A percentile compares a stretch with the other conserved stretches of the same genome.
Conservation (phyloP, 1,140 invertebrate species). For the Conopomorpha cramerella region DNA sequence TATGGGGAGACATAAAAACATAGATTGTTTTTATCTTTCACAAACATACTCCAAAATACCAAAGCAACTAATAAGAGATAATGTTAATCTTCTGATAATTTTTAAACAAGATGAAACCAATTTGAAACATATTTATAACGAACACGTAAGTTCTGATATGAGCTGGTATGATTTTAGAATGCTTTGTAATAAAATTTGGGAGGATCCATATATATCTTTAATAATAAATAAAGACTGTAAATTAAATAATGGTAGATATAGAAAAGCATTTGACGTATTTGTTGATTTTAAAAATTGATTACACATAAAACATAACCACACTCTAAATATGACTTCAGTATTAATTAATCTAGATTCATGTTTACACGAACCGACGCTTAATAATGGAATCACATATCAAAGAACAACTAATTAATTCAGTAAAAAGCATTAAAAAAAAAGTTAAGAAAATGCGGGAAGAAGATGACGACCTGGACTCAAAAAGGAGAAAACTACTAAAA, state of each 20-base stretch:
- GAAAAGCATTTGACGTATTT: constrained; percentile 17
- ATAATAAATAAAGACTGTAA: constrained; percentile 21
- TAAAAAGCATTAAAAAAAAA: constrained; percentile 5
- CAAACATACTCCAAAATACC: constrained; percentile 37
- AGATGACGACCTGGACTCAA: neutral
- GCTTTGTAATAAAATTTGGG: constrained; percentile 25
- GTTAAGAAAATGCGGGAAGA: constrained; percentile 1
- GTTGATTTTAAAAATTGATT: neutral
- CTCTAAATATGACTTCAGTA: constrained; percentile 5
- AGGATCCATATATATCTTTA: constrained; percentile 16
- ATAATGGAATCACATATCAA: too few relatives aligned
- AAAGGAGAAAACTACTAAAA: constrained; percentile 4
- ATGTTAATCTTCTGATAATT: constrained; percentile 31
- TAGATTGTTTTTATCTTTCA: constrained; percentile 29
- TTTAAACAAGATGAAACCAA: constrained; percentile 48
- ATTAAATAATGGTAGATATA: constrained; percentile 19
- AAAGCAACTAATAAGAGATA: constrained; percentile 46
- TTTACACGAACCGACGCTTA: too few relatives aligned
- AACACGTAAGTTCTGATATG: constrained; percentile 40
- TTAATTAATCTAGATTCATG: too few relatives aligned
- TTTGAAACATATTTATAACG: constrained; percentile 38
- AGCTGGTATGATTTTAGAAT: constrained; percentile 22
- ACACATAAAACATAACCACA: neutral
- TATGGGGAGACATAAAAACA: constrained; percentile 30
- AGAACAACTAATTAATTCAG: constrained; percentile 7